phyloP scores from a whole-genome alignment of 1,140 invertebrate species.

The Thaumetopoea pityocampa region DNA sequence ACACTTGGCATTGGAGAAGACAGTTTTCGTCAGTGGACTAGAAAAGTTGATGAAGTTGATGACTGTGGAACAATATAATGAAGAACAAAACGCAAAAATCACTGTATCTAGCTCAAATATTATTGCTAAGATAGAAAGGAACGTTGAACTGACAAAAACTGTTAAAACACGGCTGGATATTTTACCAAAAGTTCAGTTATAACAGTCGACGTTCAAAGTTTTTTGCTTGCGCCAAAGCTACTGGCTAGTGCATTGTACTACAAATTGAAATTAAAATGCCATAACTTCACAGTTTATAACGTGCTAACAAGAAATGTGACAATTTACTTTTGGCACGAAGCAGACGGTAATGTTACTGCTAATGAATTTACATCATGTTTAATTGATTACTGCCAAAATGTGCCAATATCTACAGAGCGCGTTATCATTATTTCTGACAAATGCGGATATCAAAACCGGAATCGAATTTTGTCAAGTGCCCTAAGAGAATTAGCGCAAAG shows the following conservation, averaged over 20 bases:
- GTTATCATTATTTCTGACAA: constrained; percentile 8
- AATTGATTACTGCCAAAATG: neutral
- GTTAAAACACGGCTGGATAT: no score
- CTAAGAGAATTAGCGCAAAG: neutral
- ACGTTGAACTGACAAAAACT: no score
- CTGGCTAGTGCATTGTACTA: constrained; percentile 26
- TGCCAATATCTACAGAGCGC: constrained; percentile 3
- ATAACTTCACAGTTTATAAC: constrained; percentile 33
- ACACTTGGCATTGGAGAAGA: no score
- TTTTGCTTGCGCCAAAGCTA: constrained; percentile 14
- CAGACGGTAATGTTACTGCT: constrained; percentile 30
- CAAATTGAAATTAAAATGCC: constrained; percentile 32
- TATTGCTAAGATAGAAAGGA: no score
- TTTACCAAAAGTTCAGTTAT: no score
- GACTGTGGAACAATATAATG: no score
- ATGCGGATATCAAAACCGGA: constrained; percentile 13
- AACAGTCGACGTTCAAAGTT: no score
- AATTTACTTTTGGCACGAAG: constrained; percentile 44
- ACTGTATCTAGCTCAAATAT: no score
- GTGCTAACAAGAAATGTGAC: constrained; percentile 29
- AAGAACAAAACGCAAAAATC: no score
- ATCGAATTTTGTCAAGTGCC: constrained; percentile 5
- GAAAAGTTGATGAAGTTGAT: no score
- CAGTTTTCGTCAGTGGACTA: no score
- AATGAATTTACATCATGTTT: constrained; percentile 31